Evolutionary conservation across 2,888 invertebrate species (phyloP).

Genomic region (Erebia palarica): DNA sequence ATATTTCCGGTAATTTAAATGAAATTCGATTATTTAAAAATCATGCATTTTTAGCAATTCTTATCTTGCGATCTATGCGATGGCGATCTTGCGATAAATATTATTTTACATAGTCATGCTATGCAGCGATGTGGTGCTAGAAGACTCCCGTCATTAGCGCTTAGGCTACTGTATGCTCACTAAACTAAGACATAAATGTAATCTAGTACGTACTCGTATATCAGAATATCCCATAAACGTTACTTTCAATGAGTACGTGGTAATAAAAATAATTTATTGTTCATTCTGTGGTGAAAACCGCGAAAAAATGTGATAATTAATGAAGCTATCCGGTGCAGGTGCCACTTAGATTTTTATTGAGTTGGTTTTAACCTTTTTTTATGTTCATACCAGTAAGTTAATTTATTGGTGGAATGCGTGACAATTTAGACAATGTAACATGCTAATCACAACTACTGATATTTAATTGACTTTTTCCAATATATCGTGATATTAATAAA

Average conservation of each 20-base stretch:
- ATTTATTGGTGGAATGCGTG: constrained; percentile 11
- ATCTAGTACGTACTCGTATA: neutral
- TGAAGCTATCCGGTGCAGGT: constrained; percentile 17
- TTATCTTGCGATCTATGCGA: too few species aligned
- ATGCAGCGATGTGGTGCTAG: neutral
- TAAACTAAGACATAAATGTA: neutral
- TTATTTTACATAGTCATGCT: too few species aligned
- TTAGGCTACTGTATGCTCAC: neutral
- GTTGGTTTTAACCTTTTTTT: neutral
- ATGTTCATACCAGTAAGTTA: constrained; percentile 1
- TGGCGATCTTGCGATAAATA: too few species aligned
- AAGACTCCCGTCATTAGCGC: too few species aligned
- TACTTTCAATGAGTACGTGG: constrained; percentile 37
- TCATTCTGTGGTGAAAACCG: constrained; percentile 25
- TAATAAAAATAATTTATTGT: constrained; percentile 40
- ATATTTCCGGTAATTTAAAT: too few species aligned
- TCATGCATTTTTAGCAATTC: too few species aligned
- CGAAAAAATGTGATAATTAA: constrained; percentile 30
- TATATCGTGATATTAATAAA: too few species aligned
- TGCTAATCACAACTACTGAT: constrained; percentile 1
- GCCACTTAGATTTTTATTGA: constrained; percentile 3
- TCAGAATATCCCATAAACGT: constrained; percentile 42
- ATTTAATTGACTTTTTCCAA: neutral
- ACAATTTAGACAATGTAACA: constrained; percentile 13
- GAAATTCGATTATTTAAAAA: too few species aligned